Conservation (phyloP, 2,113 vertebrate species). For the Oxyura jamaicensis region DNA sequence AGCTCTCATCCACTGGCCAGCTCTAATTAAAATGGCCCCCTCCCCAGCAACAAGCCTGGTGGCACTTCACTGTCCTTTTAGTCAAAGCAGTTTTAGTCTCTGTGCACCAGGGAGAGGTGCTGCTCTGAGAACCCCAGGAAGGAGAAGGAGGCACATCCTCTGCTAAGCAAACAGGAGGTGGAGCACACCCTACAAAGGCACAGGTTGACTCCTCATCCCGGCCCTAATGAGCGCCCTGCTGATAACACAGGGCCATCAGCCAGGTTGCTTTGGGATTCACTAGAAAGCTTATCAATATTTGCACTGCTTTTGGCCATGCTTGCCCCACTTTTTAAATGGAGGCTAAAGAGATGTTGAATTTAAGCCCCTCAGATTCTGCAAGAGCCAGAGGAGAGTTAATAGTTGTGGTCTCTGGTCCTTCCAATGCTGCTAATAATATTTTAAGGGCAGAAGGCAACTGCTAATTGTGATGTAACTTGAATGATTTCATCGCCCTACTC, state of each 20-base stretch:
- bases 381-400: neutral
- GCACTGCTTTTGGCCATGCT: neutral
- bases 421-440: neutral
- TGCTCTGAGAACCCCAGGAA: neutral
- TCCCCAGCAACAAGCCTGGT: neutral
- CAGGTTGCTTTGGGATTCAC: neutral
- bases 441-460: constrained; percentile 39
- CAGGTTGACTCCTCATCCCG: neutral
- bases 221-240: neutral
- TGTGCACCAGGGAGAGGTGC: neutral
- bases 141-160: neutral
- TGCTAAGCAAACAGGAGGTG: neutral
- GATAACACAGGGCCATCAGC: rapidly evolving
- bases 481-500: constrained; percentile 53
- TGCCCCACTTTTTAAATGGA: neutral
- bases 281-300: neutral
- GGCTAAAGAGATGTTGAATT: neutral
- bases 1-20: neutral
- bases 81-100: neutral
- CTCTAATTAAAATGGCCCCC: neutral
- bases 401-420: neutral
- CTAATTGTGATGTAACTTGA: constrained; percentile 62
- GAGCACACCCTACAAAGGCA: neutral
- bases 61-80: neutral
- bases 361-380: neutral